Base-by-base conservation (phyloP, 2,797 vertebrate species). In the Parambassis ranga region DNA sequence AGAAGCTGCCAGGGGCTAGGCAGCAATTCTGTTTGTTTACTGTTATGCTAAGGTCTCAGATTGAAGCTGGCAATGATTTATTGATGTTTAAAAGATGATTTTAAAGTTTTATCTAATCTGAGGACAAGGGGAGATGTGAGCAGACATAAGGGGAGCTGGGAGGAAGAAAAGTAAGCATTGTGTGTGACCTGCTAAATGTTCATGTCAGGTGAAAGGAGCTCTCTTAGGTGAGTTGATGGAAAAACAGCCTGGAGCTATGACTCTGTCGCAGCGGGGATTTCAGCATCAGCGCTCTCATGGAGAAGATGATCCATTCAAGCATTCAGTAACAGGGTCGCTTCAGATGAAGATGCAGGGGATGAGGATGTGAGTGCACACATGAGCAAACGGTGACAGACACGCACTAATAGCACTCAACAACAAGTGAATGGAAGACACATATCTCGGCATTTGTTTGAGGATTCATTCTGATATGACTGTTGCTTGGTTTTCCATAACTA, bases 221-320 rank as follows among this genome's bases (percentile, higher is more conserved):
- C 11, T 70, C 27, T 53, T 33, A 33, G 49, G 50, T 64, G 52
- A 58, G 37, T 5, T 41, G 53, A 62, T 42, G 47, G 22, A 56
- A 59, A 71, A 75, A 65, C 39, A 59, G 67, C 79, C 73, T 41
- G 32, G 33, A 75, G 76, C 52, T 22, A 65, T 10, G 47, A 33
- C 44, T 65, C 31, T 46, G 64, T 63, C 56, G 36, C 1, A 20
- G 37, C 60, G 20, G 55, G 22, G 43, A 13, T 68, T 62, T 76
- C 68, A 68, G 56, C 49, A 16, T 64, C 42, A 30, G 23, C 16
- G 64, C 39, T 56, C 30, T 73, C 41, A 46, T 43, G 56, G 47
- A 74, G 15, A 58, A 55, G 74, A 69, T 47, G 26, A 66, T 64
- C 23, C 44, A 74, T 74, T 73, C 52, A 66, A 67, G 62, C 72